These are phyloP conservation scores for Brachionus rubens DNA, from an alignment of 1,140 invertebrate genomes.

Conservation along the genomic window DNA sequence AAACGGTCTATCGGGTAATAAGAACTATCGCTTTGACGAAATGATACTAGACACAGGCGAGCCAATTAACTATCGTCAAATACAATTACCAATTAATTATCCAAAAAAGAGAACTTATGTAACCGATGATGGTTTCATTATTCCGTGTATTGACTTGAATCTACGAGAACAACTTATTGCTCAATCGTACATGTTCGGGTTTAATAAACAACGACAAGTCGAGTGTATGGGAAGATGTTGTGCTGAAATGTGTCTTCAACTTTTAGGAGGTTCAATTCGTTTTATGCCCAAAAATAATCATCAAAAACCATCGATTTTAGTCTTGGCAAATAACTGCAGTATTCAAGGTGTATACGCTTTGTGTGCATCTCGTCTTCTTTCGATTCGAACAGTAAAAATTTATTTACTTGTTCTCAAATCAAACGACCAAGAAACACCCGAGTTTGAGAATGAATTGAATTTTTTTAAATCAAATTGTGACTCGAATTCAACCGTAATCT, in stretches of 20 bases:
- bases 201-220: slow-evolving; percentile 68
- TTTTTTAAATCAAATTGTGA: slow-evolving; percentile 64
- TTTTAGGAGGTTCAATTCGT: slow-evolving; percentile 67
- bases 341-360: slow-evolving; percentile 72
- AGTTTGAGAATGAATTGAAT: slow-evolving; percentile 64
- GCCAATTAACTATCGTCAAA: slow-evolving; percentile 69
- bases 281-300: slow-evolving; percentile 69
- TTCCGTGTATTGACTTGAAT: slow-evolving; percentile 70
- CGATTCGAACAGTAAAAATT: slow-evolving; percentile 72
- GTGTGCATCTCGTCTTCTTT: slow-evolving; percentile 70
- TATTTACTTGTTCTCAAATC: slow-evolving; percentile 62
- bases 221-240: slow-evolving; percentile 74
- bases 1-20: slow-evolving; percentile 45
- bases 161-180: slow-evolving; percentile 68
- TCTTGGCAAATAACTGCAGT: slow-evolving; percentile 69
- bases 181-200: slow-evolving; percentile 67
- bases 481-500: background rate
- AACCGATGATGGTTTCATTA: slow-evolving; percentile 71
- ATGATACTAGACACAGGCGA: slow-evolving; percentile 69
- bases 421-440: slow-evolving; percentile 47
- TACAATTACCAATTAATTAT: slow-evolving; percentile 66
- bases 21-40: slow-evolving; percentile 74
- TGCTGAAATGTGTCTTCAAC: slow-evolving; percentile 72
- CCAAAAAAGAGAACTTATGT: slow-evolving; percentile 24
- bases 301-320: slow-evolving; percentile 73